Base-by-base conservation (phyloP, 2,113 vertebrate species). In the Rhombomys opimus region DNA sequence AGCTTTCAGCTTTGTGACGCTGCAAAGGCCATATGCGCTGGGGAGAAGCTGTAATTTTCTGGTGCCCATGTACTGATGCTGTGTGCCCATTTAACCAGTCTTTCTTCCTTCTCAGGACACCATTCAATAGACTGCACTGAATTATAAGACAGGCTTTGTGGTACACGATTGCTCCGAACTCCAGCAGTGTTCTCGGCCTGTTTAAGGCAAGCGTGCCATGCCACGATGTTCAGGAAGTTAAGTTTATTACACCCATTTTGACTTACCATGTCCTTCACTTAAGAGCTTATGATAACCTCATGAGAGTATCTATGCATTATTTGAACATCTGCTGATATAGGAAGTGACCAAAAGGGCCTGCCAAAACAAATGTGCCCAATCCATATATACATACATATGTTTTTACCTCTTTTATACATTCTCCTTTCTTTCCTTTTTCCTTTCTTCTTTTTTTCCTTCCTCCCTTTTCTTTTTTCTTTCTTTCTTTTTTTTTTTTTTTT, bases 381-480 rank as follows among this genome's bases (percentile, higher is more conserved):
- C 59, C 17, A 81, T 22, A 59, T 7, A 81, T 7, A n/a, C 35
- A 82, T 9, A 61, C 20, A 15, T 52, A 9, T 13, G 3, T 27
- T 30, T 63, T 84, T 63, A 41, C 14, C 15, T 63, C n/a, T 84
- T 84, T 59, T 61, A 61, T 38, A 52, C 57, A 2, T 57, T 57
- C 35, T 70, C 68, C 32, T 70, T 70, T 27, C 30, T 20, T 15
- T 7, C 18, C 72, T 41, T 38, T 4, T 50, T 27, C 8, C 22
- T 76, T 46, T 0, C 4, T 38, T 20, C 9, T 4, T 6, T 22
- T 57, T 15, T 15, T 57, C 57, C 7, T 4, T 38, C 15, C 5
- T 7, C 59, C 13, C 0, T 5, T n/a, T 22, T n/a, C 1, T 17
- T 59, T 63, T 4, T 38, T 25, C 10, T 9, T 82, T 25, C 0